Conservation (phyloP, 1,140 invertebrate species). For the Papilio polytes region DNA sequence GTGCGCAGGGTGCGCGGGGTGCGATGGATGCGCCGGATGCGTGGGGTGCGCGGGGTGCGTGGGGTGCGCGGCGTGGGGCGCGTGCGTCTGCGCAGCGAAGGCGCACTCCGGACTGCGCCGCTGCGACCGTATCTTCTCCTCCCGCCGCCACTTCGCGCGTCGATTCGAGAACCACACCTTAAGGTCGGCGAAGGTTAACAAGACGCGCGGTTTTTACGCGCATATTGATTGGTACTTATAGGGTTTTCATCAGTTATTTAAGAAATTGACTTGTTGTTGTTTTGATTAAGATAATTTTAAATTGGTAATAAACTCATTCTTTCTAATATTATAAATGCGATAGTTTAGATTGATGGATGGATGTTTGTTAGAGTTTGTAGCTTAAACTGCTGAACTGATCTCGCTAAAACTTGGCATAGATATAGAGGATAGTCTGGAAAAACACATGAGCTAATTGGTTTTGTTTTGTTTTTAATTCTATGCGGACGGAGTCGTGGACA, state of each 20-base stretch:
- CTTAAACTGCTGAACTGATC: no score
- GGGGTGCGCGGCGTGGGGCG: slow-evolving; percentile 60
- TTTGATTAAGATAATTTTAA: not conserved
- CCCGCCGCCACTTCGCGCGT: slow-evolving; percentile 98
- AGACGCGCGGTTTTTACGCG: slow-evolving; percentile 58
- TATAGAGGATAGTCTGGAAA: no score
- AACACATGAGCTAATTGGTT: no score
- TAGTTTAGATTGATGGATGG: no score
- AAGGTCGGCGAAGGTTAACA: slow-evolving; percentile 76
- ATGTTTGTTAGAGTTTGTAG: no score
- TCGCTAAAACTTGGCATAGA: no score
- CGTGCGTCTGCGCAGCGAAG: slow-evolving; percentile 78
- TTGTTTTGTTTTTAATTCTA: no score
- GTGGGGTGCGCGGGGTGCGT: slow-evolving; percentile 81
- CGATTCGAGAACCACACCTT: slow-evolving; percentile 99
- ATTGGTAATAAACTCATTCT: no score
- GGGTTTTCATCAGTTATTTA: not conserved
- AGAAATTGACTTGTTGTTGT: no score
- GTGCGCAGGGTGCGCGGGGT: slow-evolving; percentile 85
- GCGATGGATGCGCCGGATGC: slow-evolving; percentile 52
- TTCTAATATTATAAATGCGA: no score
- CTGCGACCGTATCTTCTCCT: slow-evolving; percentile 98
- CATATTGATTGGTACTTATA: slow-evolving; percentile 37
- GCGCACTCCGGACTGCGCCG: slow-evolving; percentile 87
- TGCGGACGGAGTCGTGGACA: no score